A percentile compares a stretch with the other conserved stretches of the same genome.
These are phyloP conservation scores for Gymnarchus niloticus DNA, from an alignment of 2,113 vertebrate genomes.

Conservation along the genomic window DNA sequence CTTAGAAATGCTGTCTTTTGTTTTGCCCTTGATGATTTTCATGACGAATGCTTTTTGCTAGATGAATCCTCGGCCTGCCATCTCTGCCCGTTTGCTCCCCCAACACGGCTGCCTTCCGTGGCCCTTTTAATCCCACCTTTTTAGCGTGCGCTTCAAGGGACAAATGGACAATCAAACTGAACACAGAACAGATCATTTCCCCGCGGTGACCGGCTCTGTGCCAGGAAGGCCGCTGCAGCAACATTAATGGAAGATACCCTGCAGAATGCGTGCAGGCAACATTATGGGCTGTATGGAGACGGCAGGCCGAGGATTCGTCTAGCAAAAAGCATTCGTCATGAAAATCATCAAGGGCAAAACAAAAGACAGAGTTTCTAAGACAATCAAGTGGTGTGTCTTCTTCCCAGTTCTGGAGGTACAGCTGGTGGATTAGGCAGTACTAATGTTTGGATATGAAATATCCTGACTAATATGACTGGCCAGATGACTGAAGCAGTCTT, in stretches of 20 bases:
- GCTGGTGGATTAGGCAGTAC: no score
- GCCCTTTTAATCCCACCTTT: neutral
- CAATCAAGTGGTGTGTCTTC: neutral
- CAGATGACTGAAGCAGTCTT: no score
- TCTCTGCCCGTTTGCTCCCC: neutral
- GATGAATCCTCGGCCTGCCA: neutral
- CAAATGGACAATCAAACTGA: no score
- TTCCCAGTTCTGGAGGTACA: slow-evolving; percentile 37
- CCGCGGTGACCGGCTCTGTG: no score
- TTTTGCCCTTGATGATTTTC: neutral
- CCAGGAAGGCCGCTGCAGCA: no score
- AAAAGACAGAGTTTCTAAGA: neutral
- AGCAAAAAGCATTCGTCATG: neutral
- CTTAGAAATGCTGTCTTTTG: neutral
- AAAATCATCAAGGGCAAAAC: neutral
- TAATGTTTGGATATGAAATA: no score
- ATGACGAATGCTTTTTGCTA: neutral
- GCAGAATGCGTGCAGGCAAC: no score
- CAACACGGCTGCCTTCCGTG: neutral
- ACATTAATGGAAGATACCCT: no score
- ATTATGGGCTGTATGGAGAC: no score
- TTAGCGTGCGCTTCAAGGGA: neutral
- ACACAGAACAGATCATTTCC: no score
- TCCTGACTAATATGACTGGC: no score
- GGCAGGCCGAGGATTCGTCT: neutral